Conservation (phyloP, 2,113 vertebrate genomes). For the Heloderma charlesbogerti region DNA sequence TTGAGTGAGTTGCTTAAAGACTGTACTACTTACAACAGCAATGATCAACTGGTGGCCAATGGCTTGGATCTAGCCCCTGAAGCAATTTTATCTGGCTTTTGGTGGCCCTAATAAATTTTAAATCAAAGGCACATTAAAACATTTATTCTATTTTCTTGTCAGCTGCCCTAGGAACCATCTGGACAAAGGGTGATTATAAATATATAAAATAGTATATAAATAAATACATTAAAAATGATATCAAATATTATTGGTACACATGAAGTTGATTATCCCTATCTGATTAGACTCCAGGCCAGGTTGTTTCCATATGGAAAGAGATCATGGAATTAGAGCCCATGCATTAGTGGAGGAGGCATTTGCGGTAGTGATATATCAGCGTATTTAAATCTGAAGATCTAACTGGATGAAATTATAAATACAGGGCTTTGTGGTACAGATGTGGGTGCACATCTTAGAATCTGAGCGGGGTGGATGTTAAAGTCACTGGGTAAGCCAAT, state of each 20-base stretch:
- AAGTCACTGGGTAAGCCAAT: conserved; percentile 1
- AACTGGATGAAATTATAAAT: conserved; percentile 6
- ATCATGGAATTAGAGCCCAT: background rate
- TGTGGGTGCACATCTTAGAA: background rate
- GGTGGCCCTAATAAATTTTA: background rate
- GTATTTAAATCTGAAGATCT: background rate
- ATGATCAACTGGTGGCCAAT: background rate
- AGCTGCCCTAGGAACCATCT: background rate
- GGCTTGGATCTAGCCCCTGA: background rate
- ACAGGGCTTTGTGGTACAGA: background rate
- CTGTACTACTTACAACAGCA: no score
- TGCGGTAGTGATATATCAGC: background rate
- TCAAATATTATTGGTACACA: background rate
- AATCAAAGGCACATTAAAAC: background rate
- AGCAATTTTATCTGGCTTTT: background rate
- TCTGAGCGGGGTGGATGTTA: background rate
- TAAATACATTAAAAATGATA: background rate
- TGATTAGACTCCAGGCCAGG: background rate
- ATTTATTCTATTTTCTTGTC: background rate
- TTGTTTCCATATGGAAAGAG: background rate
- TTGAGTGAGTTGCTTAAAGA: background rate
- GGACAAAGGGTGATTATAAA: background rate
- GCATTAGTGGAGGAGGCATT: no score
- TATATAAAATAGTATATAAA: background rate
- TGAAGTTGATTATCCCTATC: background rate